Conservation (phyloP, 2,888 invertebrate species). For the Tineola bisselliella region DNA sequence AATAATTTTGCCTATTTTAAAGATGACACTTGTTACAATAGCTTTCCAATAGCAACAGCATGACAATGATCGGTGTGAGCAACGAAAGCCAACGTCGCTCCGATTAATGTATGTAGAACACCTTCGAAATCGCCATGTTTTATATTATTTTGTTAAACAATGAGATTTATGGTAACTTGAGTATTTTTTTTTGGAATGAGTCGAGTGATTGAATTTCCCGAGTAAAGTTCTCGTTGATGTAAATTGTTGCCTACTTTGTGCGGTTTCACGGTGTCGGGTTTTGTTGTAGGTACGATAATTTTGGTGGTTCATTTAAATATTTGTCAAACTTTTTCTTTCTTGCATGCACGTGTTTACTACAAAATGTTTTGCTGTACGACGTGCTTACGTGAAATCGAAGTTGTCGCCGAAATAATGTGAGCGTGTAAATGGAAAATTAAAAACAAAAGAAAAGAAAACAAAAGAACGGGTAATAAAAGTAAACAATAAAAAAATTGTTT, state of each 20-base stretch:
- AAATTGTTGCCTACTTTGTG: constrained; percentile 16
- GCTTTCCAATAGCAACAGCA: constrained; percentile 23
- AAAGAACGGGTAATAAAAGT: constrained; percentile 20
- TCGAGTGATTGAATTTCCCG: constrained; percentile 30
- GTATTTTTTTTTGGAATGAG: constrained; percentile 59
- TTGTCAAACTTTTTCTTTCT: background rate
- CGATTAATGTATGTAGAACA: background rate
- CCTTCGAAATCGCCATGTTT: constrained; percentile 23
- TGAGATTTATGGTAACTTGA: constrained; percentile 53
- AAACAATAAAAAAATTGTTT: constrained; percentile 16
- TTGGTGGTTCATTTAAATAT: background rate
- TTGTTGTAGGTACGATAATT: background rate
- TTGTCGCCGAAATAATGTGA: constrained; percentile 1
- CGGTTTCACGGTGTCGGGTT: background rate
- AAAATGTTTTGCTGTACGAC: constrained; percentile 4
- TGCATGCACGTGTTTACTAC: constrained; percentile 1
- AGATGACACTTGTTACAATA: background rate
- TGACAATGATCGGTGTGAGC: constrained; percentile 34
- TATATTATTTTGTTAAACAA: constrained; percentile 47
- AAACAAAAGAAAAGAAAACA: background rate
- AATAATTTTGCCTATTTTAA: background rate
- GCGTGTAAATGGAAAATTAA: constrained; percentile 9
- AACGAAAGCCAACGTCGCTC: constrained; percentile 53
- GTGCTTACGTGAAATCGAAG: constrained; percentile 11
- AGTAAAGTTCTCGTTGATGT: constrained; percentile 26